Percentiles rank a stretch among this genome's conserved stretches.
These are phyloP conservation scores for Augochlorella aurata DNA, from an alignment of 2,888 invertebrate species.

Conservation along the genomic window DNA sequence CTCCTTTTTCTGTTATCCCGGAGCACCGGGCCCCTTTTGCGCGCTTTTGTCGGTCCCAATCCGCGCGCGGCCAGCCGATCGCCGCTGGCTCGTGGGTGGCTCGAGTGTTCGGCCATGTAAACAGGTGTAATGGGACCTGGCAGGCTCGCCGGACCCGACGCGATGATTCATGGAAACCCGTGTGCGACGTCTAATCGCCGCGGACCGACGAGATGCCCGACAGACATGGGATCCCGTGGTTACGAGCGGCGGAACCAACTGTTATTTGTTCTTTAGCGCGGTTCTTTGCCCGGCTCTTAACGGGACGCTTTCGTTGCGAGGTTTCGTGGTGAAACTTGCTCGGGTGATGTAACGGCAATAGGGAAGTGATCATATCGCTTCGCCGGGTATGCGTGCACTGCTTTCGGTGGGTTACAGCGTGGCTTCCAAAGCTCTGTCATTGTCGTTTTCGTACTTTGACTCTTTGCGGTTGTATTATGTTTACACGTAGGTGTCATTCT, in stretches of 20 bases:
- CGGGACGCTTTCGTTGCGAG: no score
- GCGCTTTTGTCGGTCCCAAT: conserved; percentile 28
- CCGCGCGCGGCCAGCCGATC: conserved; percentile 17
- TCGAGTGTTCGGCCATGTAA: conserved; percentile 64
- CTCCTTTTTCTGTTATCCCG: neutral
- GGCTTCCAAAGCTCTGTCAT: no score
- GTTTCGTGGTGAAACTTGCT: no score
- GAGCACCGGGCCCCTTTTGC: conserved; percentile 14
- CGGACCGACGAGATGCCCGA: conserved; percentile 5
- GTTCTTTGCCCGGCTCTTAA: neutral
- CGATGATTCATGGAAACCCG: conserved; percentile 69
- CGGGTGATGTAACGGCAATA: no score
- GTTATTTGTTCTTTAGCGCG: conserved; percentile 14
- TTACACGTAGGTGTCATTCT: no score
- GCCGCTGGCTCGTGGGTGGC: conserved; percentile 64
- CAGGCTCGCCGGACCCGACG: conserved; percentile 34
- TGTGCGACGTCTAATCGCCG: conserved; percentile 63
- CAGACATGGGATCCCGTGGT: conserved; percentile 16
- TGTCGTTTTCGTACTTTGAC: no score
- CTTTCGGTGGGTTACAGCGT: no score
- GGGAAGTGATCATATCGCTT: no score
- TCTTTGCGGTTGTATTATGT: no score
- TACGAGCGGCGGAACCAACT: neutral
- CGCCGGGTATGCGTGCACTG: no score
- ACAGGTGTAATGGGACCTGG: conserved; percentile 72